Evolutionary conservation across 1,140 invertebrate genomes (phyloP).

Genomic region (Eufriesea mexicana): DNA sequence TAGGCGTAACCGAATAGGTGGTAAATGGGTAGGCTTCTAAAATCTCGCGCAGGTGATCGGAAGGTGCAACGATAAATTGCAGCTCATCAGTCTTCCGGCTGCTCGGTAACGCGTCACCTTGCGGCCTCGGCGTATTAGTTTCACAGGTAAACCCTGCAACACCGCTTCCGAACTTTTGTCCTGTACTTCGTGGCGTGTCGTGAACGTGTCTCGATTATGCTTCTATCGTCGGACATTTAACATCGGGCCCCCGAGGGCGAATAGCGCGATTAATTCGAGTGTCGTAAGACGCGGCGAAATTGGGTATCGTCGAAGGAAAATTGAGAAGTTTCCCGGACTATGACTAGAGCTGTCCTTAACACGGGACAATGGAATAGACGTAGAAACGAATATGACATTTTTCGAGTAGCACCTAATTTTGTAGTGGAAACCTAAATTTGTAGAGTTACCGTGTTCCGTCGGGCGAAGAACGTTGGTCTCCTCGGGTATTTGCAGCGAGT

Average conservation of each 20-base stretch:
- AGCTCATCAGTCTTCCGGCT: slow-evolving; percentile 77
- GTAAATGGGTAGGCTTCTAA: slow-evolving; percentile 49
- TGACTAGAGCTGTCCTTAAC: too few species aligned
- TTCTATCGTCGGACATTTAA: neutral
- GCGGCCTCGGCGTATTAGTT: slow-evolving; percentile 29
- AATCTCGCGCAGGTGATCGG: slow-evolving; percentile 75
- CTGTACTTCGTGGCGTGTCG: neutral
- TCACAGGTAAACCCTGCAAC: slow-evolving; percentile 9
- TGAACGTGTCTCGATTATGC: neutral
- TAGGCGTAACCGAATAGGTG: slow-evolving; percentile 72
- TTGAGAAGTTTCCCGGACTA: too few species aligned
- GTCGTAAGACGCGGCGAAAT: neutral
- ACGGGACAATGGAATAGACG: too few species aligned
- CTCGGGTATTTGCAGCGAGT: neutral
- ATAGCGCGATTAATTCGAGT: neutral
- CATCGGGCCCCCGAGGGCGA: too few species aligned
- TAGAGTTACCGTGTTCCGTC: neutral
- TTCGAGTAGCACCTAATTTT: too few species aligned
- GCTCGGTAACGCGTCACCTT: slow-evolving; percentile 52
- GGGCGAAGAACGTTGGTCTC: neutral
- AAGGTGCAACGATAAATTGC: slow-evolving; percentile 77
- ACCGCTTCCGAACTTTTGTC: slow-evolving; percentile 2
- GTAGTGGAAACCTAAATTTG: neutral
- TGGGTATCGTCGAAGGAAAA: neutral
- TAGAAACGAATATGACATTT: neutral